phyloP scores from a whole-genome alignment of 2,113 vertebrate species.

The Hystrix brachyura region DNA sequence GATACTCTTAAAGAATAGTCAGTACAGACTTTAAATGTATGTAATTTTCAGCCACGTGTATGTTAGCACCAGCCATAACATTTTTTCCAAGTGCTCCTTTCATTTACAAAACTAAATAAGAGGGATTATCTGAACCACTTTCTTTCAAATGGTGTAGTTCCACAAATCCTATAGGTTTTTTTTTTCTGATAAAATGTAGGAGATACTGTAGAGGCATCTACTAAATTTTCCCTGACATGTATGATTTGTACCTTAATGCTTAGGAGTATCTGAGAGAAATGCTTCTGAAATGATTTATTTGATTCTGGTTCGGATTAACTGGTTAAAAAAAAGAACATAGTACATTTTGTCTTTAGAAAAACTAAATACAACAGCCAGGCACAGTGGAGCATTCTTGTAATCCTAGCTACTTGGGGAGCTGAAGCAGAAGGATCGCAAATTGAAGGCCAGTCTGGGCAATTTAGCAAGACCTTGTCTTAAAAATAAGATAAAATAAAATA shows the following conservation, averaged over 20 bases:
- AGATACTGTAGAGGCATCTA: neutral
- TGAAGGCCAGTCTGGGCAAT: neutral
- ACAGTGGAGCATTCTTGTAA: neutral
- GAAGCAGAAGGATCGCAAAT: neutral
- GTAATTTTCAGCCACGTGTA: slow-evolving; percentile 27
- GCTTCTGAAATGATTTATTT: slow-evolving; percentile 57
- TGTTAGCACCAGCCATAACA: neutral
- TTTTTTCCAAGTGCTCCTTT: neutral
- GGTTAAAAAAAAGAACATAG: neutral
- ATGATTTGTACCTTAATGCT: neutral
- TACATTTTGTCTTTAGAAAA: neutral
- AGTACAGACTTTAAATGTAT: neutral
- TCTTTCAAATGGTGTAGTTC: neutral
- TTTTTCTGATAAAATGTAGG: slow-evolving; percentile 20
- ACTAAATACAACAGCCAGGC: neutral
- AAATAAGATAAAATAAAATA: neutral
- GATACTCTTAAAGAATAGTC: neutral
- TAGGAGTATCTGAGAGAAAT: slow-evolving; percentile 39
- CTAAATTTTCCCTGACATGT: neutral
- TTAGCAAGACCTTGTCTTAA: neutral
- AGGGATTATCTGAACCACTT: neutral
- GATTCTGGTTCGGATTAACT: slow-evolving; percentile 38
- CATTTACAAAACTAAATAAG: slow-evolving; percentile 27
- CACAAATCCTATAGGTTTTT: neutral
- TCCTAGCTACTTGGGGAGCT: neutral